Base-by-base conservation (phyloP, 2,888 invertebrate species). In the Eilema sororculum region DNA sequence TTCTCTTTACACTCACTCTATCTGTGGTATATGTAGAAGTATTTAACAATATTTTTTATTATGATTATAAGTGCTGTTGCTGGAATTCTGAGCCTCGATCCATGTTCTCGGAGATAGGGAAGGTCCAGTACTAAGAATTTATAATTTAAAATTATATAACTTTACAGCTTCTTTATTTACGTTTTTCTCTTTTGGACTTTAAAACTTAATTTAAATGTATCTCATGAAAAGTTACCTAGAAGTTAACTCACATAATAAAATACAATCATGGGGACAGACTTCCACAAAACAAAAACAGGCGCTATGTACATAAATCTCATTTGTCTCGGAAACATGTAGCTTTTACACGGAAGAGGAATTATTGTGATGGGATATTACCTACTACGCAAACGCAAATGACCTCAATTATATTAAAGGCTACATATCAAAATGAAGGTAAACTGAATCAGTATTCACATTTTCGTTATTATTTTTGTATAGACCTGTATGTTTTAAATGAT, bases 21-120 rank as follows among this genome's bases (percentile, higher is more conserved):
- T 69, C 71, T 77, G 77, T 65, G 77, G 76, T 69, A 46, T 78
- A 68, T 74, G 72, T 28, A 78, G 76, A 81, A 81, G 72, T 76
- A 22, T 81, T 72, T 52, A 60, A 9, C 64, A 33, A 63, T 59
- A 65, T 69, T 52, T 13, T 65, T 69, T 9, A 58, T 64, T 28
- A 64, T 64, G 41, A 41, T 12, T 63, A 37, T 13, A 2, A 28
- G 2, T 28, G 2, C 28, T 28, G 28, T 28, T 2, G 28, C 28
- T 5, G 28, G 28, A 28, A 28, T 28, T 28, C 28, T 28, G 28
- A 28, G 2, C 28, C 28, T 28, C 5, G 28, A 28, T 28, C 3
- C 2, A 28, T 28, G 5, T 28, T 28, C 2, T 28, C n/a, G n/a
- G 5, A 41, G 0, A 41, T 16, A 16, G 4, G 16, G 16, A 41